A percentile compares a stretch with the other conserved stretches of the same genome.
Conservation (phyloP, 1,140 invertebrate species). For the Drosophila navojoa region DNA sequence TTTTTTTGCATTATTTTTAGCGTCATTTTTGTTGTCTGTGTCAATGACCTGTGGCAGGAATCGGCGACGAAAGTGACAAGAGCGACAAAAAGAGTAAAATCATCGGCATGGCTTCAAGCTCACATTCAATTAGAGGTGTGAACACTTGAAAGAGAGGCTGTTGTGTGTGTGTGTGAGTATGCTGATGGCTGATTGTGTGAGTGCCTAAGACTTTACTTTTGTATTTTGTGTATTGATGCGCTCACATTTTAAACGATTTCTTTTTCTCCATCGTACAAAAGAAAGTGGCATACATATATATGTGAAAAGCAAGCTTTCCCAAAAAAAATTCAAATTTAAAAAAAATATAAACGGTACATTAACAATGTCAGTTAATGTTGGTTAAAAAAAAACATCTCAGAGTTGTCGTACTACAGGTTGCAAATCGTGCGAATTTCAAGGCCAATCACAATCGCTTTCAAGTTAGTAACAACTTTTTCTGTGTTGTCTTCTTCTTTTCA, state of each 20-base stretch:
- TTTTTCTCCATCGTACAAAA: conserved; percentile 25
- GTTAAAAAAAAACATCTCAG: not conserved
- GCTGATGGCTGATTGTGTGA: not conserved
- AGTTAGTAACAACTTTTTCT: conserved; percentile 14
- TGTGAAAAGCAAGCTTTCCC: conserved; percentile 36
- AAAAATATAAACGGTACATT: conserved; percentile 1
- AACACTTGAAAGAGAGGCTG: not conserved
- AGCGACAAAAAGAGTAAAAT: not conserved
- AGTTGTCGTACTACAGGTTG: conserved; percentile 6
- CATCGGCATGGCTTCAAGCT: conserved; percentile 27
- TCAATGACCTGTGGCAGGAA: conserved; percentile 36
- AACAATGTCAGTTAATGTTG: conserved; percentile 10
- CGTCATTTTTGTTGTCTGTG: conserved; percentile 33
- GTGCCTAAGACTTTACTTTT: conserved; percentile 6
- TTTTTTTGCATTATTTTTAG: conserved; percentile 30
- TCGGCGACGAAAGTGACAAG: conserved; percentile 11
- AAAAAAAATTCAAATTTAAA: conserved; percentile 11
- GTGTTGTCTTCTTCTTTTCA: conserved; percentile 55
- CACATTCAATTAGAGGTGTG: conserved; percentile 25
- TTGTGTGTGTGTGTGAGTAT: not conserved
- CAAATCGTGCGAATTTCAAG: conserved; percentile 37
- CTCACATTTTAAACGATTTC: conserved; percentile 31
- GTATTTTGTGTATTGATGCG: conserved; percentile 25
- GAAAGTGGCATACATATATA: conserved; percentile 28
- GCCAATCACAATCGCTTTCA: conserved; percentile 32